A percentile compares a stretch with the other conserved stretches of the same genome.
Conservation (phyloP, 2,113 vertebrate genomes). For the Alethe castanea region DNA sequence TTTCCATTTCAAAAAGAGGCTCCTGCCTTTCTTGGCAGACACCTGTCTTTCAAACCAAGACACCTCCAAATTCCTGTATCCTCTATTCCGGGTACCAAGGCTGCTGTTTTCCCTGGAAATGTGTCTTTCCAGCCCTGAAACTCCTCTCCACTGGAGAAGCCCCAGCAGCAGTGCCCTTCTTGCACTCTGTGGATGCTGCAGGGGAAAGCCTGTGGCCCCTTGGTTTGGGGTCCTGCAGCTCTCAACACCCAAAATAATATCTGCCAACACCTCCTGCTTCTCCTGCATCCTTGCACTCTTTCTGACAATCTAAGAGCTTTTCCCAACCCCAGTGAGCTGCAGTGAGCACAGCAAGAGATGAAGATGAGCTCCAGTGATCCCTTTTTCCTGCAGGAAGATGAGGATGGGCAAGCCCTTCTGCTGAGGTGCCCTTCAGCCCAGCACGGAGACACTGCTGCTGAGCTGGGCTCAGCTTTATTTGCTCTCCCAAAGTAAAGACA, state of each 20-base stretch:
- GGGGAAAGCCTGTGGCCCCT: background rate
- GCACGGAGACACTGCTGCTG: background rate
- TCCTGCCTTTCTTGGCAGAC: too few relatives aligned
- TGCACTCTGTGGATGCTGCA: background rate
- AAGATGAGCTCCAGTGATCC: background rate
- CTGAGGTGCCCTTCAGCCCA: background rate
- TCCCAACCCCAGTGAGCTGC: background rate
- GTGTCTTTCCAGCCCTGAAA: background rate
- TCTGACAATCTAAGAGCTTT: background rate
- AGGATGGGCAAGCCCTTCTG: background rate
- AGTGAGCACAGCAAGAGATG: background rate
- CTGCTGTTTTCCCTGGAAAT: background rate
- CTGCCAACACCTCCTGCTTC: background rate
- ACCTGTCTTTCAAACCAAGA: too few relatives aligned
- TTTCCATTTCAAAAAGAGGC: too few relatives aligned
- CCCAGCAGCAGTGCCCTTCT: background rate
- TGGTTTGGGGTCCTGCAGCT: background rate
- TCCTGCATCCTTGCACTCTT: fast-evolving
- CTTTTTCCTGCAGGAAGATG: background rate
- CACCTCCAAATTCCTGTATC: background rate
- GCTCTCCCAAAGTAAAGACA: background rate
- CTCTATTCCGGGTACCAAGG: background rate
- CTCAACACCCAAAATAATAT: background rate
- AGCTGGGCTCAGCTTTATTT: background rate
- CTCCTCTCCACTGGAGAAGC: background rate